Percentiles rank a stretch among this genome's conserved stretches.
Evolutionary conservation across 2,797 vertebrate genomes (phyloP).

Genomic region (Cyclopterus lumpus): DNA sequence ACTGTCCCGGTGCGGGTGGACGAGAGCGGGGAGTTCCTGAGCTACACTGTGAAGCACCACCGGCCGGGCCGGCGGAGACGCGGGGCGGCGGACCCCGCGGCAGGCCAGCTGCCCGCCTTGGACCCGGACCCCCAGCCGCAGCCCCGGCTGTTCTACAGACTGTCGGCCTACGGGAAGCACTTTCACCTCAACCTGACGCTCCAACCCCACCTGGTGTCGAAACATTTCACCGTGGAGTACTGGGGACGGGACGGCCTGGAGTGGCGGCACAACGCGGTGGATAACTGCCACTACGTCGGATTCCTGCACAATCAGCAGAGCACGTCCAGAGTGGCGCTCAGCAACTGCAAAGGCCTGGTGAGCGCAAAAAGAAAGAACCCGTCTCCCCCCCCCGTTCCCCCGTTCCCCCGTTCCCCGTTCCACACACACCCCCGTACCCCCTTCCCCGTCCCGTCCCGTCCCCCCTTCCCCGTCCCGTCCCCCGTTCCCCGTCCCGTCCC

Average conservation of each 20-base stretch:
- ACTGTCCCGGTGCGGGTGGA: constrained; percentile 95
- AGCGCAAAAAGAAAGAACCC: constrained; percentile 81
- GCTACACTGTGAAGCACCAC: constrained; percentile 97
- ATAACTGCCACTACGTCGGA: constrained; percentile 97
- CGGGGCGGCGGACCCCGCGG: constrained; percentile 71
- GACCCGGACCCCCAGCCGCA: constrained; percentile 82
- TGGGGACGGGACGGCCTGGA: constrained; percentile 94
- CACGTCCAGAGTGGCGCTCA: constrained; percentile 95
- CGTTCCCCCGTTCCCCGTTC: too few relatives aligned
- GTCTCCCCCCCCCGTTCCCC: not conserved
- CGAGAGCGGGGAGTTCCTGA: constrained; percentile 95
- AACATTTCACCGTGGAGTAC: constrained; percentile 96
- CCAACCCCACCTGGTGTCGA: constrained; percentile 95
- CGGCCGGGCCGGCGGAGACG: constrained; percentile 91
- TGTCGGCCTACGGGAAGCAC: constrained; percentile 98
- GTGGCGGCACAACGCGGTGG: constrained; percentile 91
- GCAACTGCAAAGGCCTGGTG: constrained; percentile 98
- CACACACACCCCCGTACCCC: too few relatives aligned
- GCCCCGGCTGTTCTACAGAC: constrained; percentile 94
- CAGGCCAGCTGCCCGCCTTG: constrained; percentile 42
- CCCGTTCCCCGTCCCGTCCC: too few relatives aligned
- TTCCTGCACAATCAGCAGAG: constrained; percentile 91
- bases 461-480: not conserved
- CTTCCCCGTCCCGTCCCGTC: not conserved
- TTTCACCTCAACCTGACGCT: constrained; percentile 98